Base-by-base conservation (phyloP, 1,140 invertebrate genomes). In the Drosophila leontia region DNA sequence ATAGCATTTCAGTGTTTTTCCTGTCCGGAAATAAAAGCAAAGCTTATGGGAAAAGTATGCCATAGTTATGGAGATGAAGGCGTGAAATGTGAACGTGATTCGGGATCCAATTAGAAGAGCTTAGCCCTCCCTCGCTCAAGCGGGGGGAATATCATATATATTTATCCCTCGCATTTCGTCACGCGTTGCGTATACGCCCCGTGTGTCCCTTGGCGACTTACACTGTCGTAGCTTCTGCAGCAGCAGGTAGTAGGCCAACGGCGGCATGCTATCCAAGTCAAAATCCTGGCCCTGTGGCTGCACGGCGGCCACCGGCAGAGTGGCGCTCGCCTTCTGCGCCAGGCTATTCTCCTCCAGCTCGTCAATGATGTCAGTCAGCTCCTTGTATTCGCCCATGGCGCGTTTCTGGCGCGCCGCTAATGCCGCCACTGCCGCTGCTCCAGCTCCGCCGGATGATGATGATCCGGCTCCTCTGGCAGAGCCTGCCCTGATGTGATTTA, bases 231-330 rank as follows among this genome's bases (percentile, higher is more conserved):
- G 71, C 69, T 91, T 92, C 37, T 91, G 90, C 69, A 92, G 53
- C 37, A 92, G 76, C 76, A 91, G 63, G 63, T 91, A 91, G 63
- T 91, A 91, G 64, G 85, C 70, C 61, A 91, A 55, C 62, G 90
- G 85, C 55, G 90, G 85, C 90, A 91, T 91, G 75, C 76, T 91
- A 56, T 91, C 90, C 82, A 91, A 75, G 75, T 91, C 90, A 26
- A 81, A 90, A 68, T 91, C 88, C 80, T 91, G 80, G 2, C 70
- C 51, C 68, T 72, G 87, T 6, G 69, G 67, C 45, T 63, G 19
- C 32, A 78, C 15, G 17, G 57, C 45, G 32, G 60, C 67, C 45
- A 55, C 55, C 4, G 68, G 68, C 15, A 72, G 15, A 13, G 70
- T 70, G 48, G 67, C 67, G 47, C 59, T 74, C 17, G 78, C 65